These are phyloP conservation scores for Synaphobranchus kaupii DNA, from an alignment of 2,797 vertebrate genomes.

Conservation along the genomic window DNA sequence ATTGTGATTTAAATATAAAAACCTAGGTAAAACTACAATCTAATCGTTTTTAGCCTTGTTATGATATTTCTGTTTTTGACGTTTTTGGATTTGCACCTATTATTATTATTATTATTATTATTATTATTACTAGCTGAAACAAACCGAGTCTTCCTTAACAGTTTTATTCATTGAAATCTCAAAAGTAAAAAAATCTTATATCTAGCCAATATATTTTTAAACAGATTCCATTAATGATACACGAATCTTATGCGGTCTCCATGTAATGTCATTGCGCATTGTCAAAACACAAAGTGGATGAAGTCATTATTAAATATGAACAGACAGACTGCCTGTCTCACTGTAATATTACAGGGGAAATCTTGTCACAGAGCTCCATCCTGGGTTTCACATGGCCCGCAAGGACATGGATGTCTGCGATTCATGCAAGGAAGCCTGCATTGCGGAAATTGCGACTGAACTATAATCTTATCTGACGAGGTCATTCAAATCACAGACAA, in stretches of 20 bases:
- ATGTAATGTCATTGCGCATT: conserved; percentile 49
- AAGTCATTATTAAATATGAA: conserved; percentile 54
- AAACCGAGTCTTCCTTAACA: not conserved
- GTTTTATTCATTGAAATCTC: not conserved
- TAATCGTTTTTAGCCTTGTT: not conserved
- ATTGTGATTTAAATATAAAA: not conserved
- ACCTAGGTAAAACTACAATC: not conserved
- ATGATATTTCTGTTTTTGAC: not conserved
- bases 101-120: not conserved
- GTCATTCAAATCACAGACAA: not conserved
- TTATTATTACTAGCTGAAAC: not conserved
- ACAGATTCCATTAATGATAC: conserved; percentile 16
- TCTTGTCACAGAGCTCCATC: conserved; percentile 2
- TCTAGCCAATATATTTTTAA: conserved; percentile 10
- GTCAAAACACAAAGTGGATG: conserved; percentile 53
- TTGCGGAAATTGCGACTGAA: conserved; percentile 1
- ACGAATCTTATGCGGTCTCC: conserved; percentile 49
- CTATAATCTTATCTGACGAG: not conserved
- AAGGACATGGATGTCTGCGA: not conserved
- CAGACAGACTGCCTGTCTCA: conserved; percentile 46
- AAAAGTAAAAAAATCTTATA: not conserved
- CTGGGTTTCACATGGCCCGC: not conserved
- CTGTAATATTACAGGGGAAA: conserved; percentile 38
- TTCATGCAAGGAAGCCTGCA: not conserved
- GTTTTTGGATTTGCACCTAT: too few species aligned